phyloP scores from a whole-genome alignment of 2,888 invertebrate species.

The Drosophila lacicola region DNA sequence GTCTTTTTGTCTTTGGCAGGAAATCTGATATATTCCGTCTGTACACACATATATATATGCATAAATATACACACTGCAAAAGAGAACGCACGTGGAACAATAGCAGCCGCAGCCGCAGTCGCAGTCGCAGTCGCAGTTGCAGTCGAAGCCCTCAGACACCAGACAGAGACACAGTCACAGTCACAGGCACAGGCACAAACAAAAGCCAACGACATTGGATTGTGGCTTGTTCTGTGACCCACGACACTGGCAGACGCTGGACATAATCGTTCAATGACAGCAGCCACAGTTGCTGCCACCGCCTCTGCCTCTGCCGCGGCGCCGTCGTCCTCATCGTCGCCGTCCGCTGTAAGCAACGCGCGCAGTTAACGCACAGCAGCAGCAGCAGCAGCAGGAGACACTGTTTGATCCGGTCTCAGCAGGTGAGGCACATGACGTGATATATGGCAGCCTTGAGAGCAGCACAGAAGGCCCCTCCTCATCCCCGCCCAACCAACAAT shows the following conservation, averaged over 20 bases:
- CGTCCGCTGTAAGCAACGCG: conserved; percentile 31
- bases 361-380: conserved; percentile 61
- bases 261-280: conserved; percentile 72
- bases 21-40: conserved; percentile 57
- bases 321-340: conserved; percentile 32
- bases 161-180: conserved; percentile 3
- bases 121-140: neutral
- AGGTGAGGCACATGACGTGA: conserved; percentile 26
- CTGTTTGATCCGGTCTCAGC: conserved; percentile 33
- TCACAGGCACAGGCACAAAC: conserved; percentile 5
- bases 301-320: conserved; percentile 38
- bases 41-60: conserved; percentile 8
- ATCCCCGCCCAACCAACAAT: too few species aligned
- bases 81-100: conserved; percentile 30
- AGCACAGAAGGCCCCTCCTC: neutral
- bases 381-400: conserved; percentile 21
- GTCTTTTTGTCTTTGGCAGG: conserved; percentile 46
- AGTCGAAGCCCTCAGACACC: neutral
- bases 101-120: neutral
- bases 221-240: conserved; percentile 27
- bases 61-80: conserved; percentile 8
- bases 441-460: neutral
- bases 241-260: conserved; percentile 28
- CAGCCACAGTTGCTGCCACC: conserved; percentile 40
- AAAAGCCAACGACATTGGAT: conserved; percentile 21